Conservation (phyloP, 2,797 vertebrate species). For the Siniperca scherzeri region DNA sequence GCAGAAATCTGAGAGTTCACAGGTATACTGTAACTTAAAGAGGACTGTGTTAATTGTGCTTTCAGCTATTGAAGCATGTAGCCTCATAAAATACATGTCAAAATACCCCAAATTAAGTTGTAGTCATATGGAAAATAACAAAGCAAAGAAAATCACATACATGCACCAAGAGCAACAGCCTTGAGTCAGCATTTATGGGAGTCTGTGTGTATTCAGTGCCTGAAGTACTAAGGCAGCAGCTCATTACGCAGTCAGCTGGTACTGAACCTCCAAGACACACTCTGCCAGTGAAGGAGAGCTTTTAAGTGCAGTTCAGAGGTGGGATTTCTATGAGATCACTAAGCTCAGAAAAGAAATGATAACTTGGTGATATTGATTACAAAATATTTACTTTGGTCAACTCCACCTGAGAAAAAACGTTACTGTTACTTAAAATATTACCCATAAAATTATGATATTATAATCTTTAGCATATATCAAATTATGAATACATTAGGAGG, state of each 20-base stretch:
- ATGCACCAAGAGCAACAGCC: background rate
- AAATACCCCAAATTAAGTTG: background rate
- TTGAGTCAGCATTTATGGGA: background rate
- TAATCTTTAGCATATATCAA: too few relatives aligned
- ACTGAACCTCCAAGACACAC: background rate
- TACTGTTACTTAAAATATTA: too few relatives aligned
- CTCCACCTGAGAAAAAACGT: too few relatives aligned
- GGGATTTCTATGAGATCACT: background rate
- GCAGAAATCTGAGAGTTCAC: slow-evolving; percentile 8
- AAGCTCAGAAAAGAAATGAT: too few relatives aligned
- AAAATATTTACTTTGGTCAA: too few relatives aligned
- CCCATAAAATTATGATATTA: too few relatives aligned
- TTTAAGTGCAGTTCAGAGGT: background rate
- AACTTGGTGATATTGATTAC: too few relatives aligned
- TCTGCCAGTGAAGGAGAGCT: background rate
- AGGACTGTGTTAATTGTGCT: background rate
- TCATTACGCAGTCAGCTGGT: background rate
- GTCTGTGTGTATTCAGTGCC: background rate
- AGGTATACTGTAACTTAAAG: background rate
- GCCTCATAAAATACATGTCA: background rate
- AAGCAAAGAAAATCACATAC: background rate
- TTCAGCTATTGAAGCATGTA: background rate
- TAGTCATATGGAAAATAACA: background rate
- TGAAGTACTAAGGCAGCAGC: background rate
- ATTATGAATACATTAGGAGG: too few relatives aligned